Percentiles rank a stretch among this genome's conserved stretches.
phyloP scores from a whole-genome alignment of 2,888 invertebrate species.

The Chydorus sphaericus region DNA sequence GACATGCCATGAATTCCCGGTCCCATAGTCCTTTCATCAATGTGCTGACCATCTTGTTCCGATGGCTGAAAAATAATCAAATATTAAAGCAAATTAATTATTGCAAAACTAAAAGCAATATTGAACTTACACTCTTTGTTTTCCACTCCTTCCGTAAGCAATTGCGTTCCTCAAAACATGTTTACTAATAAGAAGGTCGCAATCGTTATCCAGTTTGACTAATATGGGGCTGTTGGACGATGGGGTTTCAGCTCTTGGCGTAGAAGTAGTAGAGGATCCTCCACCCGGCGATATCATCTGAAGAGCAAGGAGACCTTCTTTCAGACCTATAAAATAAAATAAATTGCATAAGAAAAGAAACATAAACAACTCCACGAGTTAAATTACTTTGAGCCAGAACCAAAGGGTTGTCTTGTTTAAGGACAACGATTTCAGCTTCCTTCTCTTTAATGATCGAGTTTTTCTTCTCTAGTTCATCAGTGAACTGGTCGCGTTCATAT shows the following conservation, averaged over 20 bases:
- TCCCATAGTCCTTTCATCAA: background rate
- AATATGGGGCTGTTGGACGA: too few species aligned
- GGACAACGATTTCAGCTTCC: too few species aligned
- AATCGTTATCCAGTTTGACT: background rate
- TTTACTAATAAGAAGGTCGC: background rate
- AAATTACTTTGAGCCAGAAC: background rate
- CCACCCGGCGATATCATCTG: too few species aligned
- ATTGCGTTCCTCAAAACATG: background rate
- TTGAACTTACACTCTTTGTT: background rate
- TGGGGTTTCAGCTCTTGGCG: too few species aligned
- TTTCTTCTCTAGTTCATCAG: too few species aligned
- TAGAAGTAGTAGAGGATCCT: too few species aligned
- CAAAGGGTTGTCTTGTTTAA: background rate
- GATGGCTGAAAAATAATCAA: background rate
- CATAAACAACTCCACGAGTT: too few species aligned
- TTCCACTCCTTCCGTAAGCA: background rate
- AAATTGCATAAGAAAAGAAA: too few species aligned
- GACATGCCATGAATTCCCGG: background rate
- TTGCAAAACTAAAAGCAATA: background rate
- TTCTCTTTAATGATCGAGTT: too few species aligned
- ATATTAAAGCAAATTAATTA: background rate
- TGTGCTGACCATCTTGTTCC: background rate
- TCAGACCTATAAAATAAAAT: too few species aligned
- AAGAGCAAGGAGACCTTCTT: too few species aligned
- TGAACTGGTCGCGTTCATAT: too few species aligned